Conservation (phyloP, 37 sponge, comb jelly and placozoan genomes). For the Hexactinellida sp. region DNA sequence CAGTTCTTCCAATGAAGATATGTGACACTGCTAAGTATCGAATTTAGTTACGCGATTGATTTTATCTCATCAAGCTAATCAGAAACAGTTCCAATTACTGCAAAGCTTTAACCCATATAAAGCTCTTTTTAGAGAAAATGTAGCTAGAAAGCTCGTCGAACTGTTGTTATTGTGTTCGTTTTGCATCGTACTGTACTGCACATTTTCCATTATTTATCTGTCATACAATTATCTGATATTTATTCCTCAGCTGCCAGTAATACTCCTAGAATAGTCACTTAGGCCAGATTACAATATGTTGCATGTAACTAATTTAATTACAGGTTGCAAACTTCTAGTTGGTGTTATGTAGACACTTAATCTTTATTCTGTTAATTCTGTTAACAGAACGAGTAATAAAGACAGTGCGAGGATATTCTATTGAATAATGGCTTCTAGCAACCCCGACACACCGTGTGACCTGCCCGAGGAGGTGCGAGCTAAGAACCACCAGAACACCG, state of each 20-base stretch:
- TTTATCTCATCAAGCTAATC: neutral
- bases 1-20: neutral
- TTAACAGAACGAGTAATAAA: too few species aligned
- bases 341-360: too few species aligned
- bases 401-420: too few species aligned
- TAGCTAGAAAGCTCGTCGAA: neutral
- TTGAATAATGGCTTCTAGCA: neutral
- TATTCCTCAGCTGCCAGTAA: too few species aligned
- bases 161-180: neutral
- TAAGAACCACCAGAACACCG: slow-evolving; percentile 9
- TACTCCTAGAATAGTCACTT: too few species aligned
- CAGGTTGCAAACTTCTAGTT: too few species aligned
- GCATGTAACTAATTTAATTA: too few species aligned
- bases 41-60: neutral
- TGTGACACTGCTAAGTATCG: neutral
- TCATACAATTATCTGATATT: neutral
- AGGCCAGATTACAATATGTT: too few species aligned
- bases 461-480: slow-evolving; percentile 36
- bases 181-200: neutral
- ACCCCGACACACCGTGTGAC: slow-evolving; percentile 26
- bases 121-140: slow-evolving; percentile 9
- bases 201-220: neutral
- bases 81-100: too few species aligned
- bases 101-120: too few species aligned
- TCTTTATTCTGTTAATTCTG: too few species aligned